Evolutionary conservation across 2,797 vertebrate species (phyloP).

Genomic region (Apogon talboti): DNA sequence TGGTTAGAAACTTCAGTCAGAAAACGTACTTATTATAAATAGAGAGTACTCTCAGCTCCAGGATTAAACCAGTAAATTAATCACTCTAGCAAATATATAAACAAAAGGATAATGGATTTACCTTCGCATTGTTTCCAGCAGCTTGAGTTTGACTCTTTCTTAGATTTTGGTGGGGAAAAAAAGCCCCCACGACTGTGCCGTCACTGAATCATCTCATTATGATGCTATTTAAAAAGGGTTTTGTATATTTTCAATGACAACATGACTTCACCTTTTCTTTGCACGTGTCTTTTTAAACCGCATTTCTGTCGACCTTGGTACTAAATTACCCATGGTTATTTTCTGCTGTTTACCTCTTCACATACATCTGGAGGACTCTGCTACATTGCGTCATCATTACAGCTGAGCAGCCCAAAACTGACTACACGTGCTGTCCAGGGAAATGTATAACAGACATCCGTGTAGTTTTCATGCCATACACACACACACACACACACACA

Average conservation of each 20-base stretch:
- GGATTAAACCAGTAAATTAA: conserved; percentile 12
- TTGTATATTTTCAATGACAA: conserved; percentile 22
- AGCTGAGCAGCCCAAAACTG: conserved; percentile 65
- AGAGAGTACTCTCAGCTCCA: background rate
- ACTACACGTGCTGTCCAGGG: conserved; percentile 62
- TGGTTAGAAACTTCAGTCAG: conserved; percentile 19
- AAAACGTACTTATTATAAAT: conserved; percentile 13
- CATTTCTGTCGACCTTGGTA: conserved; percentile 8
- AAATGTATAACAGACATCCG: conserved; percentile 62
- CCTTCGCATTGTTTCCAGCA: conserved; percentile 37
- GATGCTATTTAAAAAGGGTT: conserved; percentile 9
- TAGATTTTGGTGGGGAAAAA: conserved; percentile 7
- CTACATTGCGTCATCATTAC: conserved; percentile 42
- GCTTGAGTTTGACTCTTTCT: conserved; percentile 29
- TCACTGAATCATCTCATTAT: conserved; percentile 42
- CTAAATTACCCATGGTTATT: conserved; percentile 15
- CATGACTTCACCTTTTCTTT: conserved; percentile 24
- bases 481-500: conserved; percentile 21
- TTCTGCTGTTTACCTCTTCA: conserved; percentile 34
- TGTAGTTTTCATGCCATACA: conserved; percentile 47
- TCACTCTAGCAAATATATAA: conserved; percentile 19
- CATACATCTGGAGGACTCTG: conserved; percentile 50
- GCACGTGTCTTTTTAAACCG: conserved; percentile 2
- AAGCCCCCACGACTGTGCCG: conserved; percentile 8
- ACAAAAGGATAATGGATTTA: conserved; percentile 22